These are phyloP conservation scores for Asarcornis scutulata DNA, from an alignment of 2,113 vertebrate genomes.

Conservation along the genomic window DNA sequence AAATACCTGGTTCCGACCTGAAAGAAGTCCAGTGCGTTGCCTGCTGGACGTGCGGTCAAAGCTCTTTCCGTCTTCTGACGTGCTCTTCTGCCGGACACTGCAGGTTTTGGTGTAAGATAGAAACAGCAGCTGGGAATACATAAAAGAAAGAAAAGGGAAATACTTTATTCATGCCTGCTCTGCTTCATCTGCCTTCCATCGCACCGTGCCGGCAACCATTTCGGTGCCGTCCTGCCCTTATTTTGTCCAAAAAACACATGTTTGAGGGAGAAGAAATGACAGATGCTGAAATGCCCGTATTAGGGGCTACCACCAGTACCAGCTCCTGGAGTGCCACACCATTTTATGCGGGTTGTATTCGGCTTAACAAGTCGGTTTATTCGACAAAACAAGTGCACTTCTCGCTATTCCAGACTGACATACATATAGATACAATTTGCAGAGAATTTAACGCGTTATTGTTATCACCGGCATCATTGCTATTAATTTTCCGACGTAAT, in stretches of 20 bases:
- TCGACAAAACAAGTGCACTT: neutral
- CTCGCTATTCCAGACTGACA: neutral
- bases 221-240: neutral
- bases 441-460: neutral
- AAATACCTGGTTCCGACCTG: neutral
- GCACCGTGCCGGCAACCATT: neutral
- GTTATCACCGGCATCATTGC: neutral
- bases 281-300: neutral
- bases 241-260: neutral
- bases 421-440: neutral
- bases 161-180: neutral
- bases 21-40: fast-evolving
- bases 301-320: neutral
- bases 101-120: neutral
- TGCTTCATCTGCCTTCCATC: neutral
- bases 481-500: neutral
- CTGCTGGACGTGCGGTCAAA: neutral
- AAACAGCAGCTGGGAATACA: neutral
- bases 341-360: neutral
- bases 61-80: neutral
- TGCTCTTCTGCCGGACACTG: neutral
- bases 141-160: neutral
- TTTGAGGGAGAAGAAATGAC: neutral
- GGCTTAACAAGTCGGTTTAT: neutral
- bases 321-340: neutral